Evolutionary conservation across 2,888 invertebrate genomes (phyloP), one percentile per base, ranked within the genome.

Genomic region (Drosophila birchii): DNA sequence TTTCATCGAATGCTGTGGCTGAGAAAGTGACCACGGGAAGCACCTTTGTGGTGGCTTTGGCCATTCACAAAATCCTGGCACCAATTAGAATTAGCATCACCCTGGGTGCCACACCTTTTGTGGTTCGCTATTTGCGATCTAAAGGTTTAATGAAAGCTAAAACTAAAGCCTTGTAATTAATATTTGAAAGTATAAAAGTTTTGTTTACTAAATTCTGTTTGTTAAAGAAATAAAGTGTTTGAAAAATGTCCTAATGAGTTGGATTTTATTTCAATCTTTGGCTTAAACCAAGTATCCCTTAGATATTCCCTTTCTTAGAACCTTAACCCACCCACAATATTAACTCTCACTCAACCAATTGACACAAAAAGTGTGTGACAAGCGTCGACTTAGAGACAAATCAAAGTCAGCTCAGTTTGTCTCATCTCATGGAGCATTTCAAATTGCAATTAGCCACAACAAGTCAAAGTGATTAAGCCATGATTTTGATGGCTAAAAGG

Each of bases 381-480:
- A 49, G 39, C 36, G 70, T 16, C 39, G 55, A 36, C 49, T 70
- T 69, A 43, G 43, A 44, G 34, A 56, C 59, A 75, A 74, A 67
- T 68, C 75, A 75, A 75, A 73, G 67, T 73, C 75, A 75, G 55
- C 67, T 75, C 51, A 75, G 55, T 47, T 54, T 38, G 34, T 45
- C 68, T 67, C 54, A 67, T 55, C 68, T 71, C 49, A 53, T 55
- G 47, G 66, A 75, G 76, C 74, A 67, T 60, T 75, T 74, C 68
- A 75, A 76, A 69, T 70, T 63, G 76, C 75, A 75, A 75, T 75
- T 75, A 75, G 75, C 75, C 77, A 59, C 72, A 75, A 49, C 70
- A 70, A 76, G 70, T 56, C 63, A 64, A 60, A 57, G 72, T 63
- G 77, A 75, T 75, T 75, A 74, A 73, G 72, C 56, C 67, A 70